Base-by-base conservation (phyloP, 2,888 invertebrate genomes). In the Epistrophella euchroma region DNA sequence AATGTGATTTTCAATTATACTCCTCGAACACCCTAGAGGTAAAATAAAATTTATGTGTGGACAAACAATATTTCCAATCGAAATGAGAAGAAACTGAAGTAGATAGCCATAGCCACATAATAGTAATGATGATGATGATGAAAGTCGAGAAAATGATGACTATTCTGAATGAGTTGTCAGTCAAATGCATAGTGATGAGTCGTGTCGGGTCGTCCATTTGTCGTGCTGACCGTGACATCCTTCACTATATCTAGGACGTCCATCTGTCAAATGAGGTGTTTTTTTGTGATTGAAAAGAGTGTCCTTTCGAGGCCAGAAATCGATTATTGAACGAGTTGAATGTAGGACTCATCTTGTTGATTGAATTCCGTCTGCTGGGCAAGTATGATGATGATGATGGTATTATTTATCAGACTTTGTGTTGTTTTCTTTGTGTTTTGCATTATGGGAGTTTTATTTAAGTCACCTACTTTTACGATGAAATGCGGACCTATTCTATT, bases 1-100 rank as follows among this genome's bases (percentile, higher is more conserved):
- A 56, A 81, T 81, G 73, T 37, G 77, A 77, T 81, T 82, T 82
- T 77, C 60, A 77, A 74, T 82, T 86, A 62, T 80, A 40, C 43
- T 28, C 28, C 17, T 13, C 19, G 22, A 22, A 22, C 37, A 25
- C 3, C n/a, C 19, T 19, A 4, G 66, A 66, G 66, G 66, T 50
- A 50, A 35, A 66, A 62, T 62, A n/a, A n/a, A 28, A 2, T 28
- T 28, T 32, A 32, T 45, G n/a, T 62, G 17, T 50, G 15, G 50
- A 50, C 35, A 66, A 66, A 50, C 22, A 50, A 66, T 32, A 32
- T 66, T 58, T 66, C 50, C 66, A 47, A 50, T 66, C 10, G 32
- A 66, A 50, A 50, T 35, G 32, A 7, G 40, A 25, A 25, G 11
- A 19, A 1, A 35, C 11, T 66, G 17, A 45, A 35, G 66, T 47